phyloP scores from a whole-genome alignment of 92 coral and sea anemone genomes.

The Epizoanthus fatuus region DNA sequence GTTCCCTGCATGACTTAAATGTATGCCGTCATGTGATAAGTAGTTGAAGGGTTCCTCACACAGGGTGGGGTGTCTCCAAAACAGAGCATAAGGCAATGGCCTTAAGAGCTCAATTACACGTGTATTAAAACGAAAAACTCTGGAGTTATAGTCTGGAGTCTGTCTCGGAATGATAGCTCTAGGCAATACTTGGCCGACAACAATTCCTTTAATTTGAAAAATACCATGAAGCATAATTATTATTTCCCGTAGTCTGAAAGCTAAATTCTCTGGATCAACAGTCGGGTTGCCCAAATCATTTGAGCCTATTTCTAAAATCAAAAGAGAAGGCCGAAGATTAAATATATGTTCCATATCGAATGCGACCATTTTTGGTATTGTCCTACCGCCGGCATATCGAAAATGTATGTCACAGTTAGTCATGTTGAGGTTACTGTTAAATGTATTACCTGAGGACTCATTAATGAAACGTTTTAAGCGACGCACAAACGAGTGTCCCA shows the following conservation, averaged over 20 bases:
- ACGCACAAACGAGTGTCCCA: too few species aligned
- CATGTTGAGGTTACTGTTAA: not conserved
- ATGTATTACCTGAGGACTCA: not conserved
- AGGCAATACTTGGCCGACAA: not conserved
- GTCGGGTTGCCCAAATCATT: too few species aligned
- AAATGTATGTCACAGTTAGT: not conserved
- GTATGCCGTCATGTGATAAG: too few species aligned
- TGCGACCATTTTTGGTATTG: not conserved
- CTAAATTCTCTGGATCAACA: not conserved
- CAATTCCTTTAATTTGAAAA: not conserved
- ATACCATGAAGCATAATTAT: not conserved
- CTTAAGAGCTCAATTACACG: not conserved
- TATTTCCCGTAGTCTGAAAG: not conserved
- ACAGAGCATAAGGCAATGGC: not conserved
- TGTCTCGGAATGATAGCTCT: not conserved
- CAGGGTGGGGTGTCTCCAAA: slow-evolving; percentile 5
- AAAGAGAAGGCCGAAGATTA: not conserved
- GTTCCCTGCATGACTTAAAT: too few species aligned
- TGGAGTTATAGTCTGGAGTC: not conserved
- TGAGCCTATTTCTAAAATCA: slow-evolving; percentile 6
- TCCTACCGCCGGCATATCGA: not conserved
- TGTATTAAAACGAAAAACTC: not conserved
- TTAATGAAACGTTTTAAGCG: too few species aligned
- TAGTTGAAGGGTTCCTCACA: too few species aligned
- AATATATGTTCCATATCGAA: not conserved